Conservation (phyloP, 2,113 vertebrate species). For the Octodon degus region DNA sequence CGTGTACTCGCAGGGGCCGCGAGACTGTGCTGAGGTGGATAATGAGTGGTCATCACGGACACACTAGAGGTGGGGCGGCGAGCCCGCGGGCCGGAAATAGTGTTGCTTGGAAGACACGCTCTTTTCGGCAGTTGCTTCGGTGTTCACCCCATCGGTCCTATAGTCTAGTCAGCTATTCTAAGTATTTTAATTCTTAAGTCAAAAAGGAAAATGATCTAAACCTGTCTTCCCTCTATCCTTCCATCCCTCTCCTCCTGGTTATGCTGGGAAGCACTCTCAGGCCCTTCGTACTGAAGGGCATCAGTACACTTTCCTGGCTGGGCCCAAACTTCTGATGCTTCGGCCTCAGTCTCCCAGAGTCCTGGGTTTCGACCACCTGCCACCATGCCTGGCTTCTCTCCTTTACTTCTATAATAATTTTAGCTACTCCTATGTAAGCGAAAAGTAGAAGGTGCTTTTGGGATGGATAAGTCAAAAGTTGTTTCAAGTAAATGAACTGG, state of each 20-base stretch:
- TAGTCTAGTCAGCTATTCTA: conserved; percentile 14
- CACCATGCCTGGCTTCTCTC: neutral
- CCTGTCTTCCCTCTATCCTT: neutral
- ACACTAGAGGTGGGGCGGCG: conserved; percentile 54
- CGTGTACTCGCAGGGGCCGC: conserved; percentile 59
- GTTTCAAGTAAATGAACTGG: neutral
- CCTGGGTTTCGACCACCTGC: neutral
- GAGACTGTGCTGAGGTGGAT: conserved; percentile 67
- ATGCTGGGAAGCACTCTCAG: neutral
- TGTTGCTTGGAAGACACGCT: conserved; percentile 18
- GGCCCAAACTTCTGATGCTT: neutral
- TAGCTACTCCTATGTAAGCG: neutral
- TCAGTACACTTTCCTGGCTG: neutral
- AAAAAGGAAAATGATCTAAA: neutral
- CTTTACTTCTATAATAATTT: neutral
- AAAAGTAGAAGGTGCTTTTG: neutral
- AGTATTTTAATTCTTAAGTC: neutral
- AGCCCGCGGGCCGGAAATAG: conserved; percentile 11
- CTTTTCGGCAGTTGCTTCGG: conserved; percentile 22
- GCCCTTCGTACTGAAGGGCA: neutral
- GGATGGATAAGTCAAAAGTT: neutral
- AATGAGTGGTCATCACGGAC: conserved; percentile 70
- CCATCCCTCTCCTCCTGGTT: neutral
- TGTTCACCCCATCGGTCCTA: neutral
- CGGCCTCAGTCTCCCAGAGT: neutral